Base-by-base conservation (phyloP, 2,888 invertebrate species). In the Boloria selene region DNA sequence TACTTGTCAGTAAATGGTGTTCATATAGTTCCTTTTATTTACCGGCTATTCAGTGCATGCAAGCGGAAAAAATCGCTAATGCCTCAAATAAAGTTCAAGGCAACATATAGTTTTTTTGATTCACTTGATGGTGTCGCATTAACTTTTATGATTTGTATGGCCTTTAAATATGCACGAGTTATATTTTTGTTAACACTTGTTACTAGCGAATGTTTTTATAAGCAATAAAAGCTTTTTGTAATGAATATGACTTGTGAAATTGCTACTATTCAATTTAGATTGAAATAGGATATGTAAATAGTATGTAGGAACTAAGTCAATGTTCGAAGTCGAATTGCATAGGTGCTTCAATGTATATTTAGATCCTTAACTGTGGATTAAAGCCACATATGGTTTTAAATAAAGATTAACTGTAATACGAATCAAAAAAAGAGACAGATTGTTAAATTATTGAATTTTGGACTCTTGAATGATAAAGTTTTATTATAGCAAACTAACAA, bases 51-150 rank as follows among this genome's bases (percentile, higher is more conserved):
- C 58, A 49, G 26, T 50, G 61, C 58, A 51, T 56, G 61, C 51
- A 60, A 44, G 67, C 70, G 67, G 70, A 70, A 67, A 70, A 62
- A 64, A 65, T 70, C 69, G 68, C 67, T 73, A 71, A 71, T 68
- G 65, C 65, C 68, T 63, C 54, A 67, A 44, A 53, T 65, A 71
- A 64, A 70, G 64, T 64, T 65, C 67, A 68, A 70, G 70, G 70
- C 45, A 26, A 60, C 31, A 58, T 61, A 70, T 68, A 63, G 63
- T 63, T 65, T 55, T 65, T 63, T 49, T 70, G 70, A 70, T 60
- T 70, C 70, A 70, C 62, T 59, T 65, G 67, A 67, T 65, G 67
- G 67, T 70, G 70, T 63, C 61, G 65, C 70, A 63, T 67, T 67
- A 70, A 67, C 47, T 70, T 67, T 70, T 70, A 70, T 63, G 60